phyloP scores from a whole-genome alignment of 2,113 vertebrate genomes.

The Paralichthys olivaceus region DNA sequence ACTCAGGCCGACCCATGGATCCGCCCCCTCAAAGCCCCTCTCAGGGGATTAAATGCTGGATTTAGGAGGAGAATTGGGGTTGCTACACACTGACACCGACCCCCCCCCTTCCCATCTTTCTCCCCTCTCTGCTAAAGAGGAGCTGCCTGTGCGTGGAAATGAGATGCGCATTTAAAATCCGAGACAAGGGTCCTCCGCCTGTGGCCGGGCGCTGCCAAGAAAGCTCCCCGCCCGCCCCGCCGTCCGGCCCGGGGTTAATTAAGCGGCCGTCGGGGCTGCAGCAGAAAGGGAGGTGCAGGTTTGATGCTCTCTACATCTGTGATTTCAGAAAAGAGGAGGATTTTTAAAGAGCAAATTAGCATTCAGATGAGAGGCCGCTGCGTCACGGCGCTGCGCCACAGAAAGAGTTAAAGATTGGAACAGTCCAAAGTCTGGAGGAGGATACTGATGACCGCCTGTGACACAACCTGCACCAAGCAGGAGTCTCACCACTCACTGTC shows the following conservation, averaged over 20 bases:
- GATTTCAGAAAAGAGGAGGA: conserved; percentile 92
- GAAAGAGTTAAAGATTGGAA: conserved; percentile 9
- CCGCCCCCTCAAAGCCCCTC: conserved; percentile 89
- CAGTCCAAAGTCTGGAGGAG: conserved; percentile 66
- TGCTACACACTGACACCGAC: conserved; percentile 80
- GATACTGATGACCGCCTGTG: conserved; percentile 86
- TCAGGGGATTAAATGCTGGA: conserved; percentile 87
- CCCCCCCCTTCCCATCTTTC: conserved; percentile 42
- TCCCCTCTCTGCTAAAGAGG: conserved; percentile 85
- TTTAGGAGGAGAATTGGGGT: conserved; percentile 84
- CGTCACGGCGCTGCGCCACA: conserved; percentile 14
- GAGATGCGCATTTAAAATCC: conserved; percentile 99
- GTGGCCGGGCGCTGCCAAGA: conserved; percentile 85
- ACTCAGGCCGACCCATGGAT: conserved; percentile 65
- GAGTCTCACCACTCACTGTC: not conserved
- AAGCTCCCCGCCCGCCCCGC: conserved; percentile 84
- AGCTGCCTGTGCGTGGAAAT: conserved; percentile 86
- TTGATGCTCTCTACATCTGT: conserved; percentile 97
- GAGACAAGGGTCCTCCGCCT: conserved; percentile 88
- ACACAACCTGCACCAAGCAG: conserved; percentile 33
- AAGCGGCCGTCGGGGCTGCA: conserved; percentile 92
- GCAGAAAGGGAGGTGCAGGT: conserved; percentile 87
- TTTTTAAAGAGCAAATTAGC: conserved; percentile 98
- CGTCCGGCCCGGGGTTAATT: conserved; percentile 93
- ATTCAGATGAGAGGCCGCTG: conserved; percentile 93